These are phyloP conservation scores for Tursiops truncatus DNA, from an alignment of 2,113 vertebrate genomes.

Conservation along the genomic window DNA sequence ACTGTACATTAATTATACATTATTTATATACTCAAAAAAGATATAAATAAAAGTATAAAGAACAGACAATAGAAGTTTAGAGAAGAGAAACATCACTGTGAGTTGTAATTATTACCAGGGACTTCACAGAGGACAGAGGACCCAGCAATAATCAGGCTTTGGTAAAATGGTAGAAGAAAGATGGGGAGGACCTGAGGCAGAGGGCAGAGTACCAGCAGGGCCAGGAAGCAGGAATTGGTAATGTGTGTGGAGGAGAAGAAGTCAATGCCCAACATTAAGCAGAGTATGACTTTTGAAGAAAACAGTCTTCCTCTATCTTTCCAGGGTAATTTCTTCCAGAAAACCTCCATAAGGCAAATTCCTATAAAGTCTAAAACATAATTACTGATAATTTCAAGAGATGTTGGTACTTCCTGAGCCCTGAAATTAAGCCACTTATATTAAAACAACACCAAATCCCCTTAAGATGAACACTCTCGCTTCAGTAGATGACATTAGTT, in stretches of 20 bases:
- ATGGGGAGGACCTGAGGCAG: neutral
- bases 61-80: neutral
- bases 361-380: neutral
- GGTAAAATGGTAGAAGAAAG: neutral
- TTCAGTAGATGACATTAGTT: neutral
- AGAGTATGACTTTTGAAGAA: neutral
- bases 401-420: neutral
- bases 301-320: neutral
- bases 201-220: neutral
- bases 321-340: slow-evolving; percentile 8
- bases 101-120: neutral
- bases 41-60: neutral
- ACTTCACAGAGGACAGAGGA: neutral
- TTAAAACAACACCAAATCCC: neutral
- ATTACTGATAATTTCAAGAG: slow-evolving; percentile 16
- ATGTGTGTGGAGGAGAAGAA: neutral
- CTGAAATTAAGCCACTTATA: neutral
- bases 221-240: neutral
- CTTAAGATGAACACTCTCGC: neutral
- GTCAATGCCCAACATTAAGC: neutral
- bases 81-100: neutral
- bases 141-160: neutral
- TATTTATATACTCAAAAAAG: neutral
- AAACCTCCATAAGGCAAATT: slow-evolving; percentile 1
- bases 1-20: neutral